A percentile compares a stretch with the other conserved stretches of the same genome.
phyloP scores from a whole-genome alignment of 2,113 vertebrate species.

The Centropus bengalensis region DNA sequence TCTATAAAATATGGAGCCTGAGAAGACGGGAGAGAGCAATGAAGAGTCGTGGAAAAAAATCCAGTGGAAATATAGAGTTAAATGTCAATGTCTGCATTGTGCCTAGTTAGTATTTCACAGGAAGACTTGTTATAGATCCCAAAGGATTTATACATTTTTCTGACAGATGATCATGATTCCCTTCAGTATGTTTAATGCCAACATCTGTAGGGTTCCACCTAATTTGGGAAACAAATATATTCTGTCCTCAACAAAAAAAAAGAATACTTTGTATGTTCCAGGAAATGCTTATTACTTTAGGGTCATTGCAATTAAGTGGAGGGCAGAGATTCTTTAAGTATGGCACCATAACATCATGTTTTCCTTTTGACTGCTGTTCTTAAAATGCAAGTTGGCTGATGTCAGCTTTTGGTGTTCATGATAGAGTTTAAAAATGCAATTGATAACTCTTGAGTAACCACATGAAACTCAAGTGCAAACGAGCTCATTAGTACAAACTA shows the following conservation, averaged over 20 bases:
- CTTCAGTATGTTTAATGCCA: slow-evolving; percentile 73
- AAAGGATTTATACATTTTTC: slow-evolving; percentile 70
- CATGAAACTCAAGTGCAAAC: background rate
- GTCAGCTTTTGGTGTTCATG: background rate
- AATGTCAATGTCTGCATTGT: slow-evolving; percentile 56
- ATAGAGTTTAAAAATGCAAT: background rate
- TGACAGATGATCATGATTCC: slow-evolving; percentile 75
- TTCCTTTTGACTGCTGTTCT: background rate
- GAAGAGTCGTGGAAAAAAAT: background rate
- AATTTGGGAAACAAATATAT: slow-evolving; percentile 67
- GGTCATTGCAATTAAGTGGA: slow-evolving; percentile 12
- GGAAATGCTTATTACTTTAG: slow-evolving; percentile 45
- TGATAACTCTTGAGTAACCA: background rate
- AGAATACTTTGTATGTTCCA: slow-evolving; percentile 4
- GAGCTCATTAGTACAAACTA: background rate
- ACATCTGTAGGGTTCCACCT: slow-evolving; percentile 63
- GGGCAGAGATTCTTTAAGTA: background rate
- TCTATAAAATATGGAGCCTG: background rate
- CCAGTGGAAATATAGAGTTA: slow-evolving; percentile 12
- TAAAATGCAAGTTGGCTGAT: background rate
- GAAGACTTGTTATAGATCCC: slow-evolving; percentile 63
- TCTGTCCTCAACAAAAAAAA: slow-evolving; percentile 3
- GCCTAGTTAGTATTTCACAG: slow-evolving; percentile 73
- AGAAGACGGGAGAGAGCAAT: background rate
- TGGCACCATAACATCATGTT: accelerated